Evolutionary conservation across 2,113 vertebrate genomes (phyloP), one percentile per base, ranked within the genome.

Genomic region (Aepyceros melampus): DNA sequence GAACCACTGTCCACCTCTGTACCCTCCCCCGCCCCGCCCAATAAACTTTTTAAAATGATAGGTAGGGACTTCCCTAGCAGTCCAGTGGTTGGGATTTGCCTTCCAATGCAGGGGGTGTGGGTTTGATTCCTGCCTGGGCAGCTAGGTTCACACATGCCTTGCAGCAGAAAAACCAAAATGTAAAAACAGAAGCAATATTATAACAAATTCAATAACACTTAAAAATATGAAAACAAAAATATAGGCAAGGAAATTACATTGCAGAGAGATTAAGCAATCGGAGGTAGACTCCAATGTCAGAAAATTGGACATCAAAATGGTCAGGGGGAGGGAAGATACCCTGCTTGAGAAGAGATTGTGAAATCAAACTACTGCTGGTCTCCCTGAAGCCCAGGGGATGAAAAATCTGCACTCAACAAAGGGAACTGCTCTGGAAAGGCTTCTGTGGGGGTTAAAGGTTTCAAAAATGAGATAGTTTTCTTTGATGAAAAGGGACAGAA

Each of bases 401-500:
- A 93, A 76, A 56, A 58, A 27, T 76, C 45, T 82, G 29, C n/a
- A 33, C 16, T 4, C 13, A 71, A 55, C 36, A 33, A 93, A 95
- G 36, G 55, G 17, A 88, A n/a, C 1, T 81, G 74, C n/a, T 85
- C 58, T 58, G 45, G n/a, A 71, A 29, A 78, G 15, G 0, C 23
- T 21, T 40, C 31, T n/a, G 10, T 53, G 15, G 43, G 49, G 31
- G 12, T 45, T 33, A 55, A 87, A 74, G 36, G 8, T 79, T 81
- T 87, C 12, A 45, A 43, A 81, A 36, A 67, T 25, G 58, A 47
- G 45, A 31, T 27, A 29, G 10, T 88, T 91, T 86, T 21, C 29
- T 82, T 60, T 91, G 56, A 74, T 88, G 53, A 58, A 64, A 93
- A 94, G 45, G 51, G 45, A 55, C 36, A 89, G 85, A 51, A 87